Base-by-base conservation (phyloP, 2,888 invertebrate genomes). In the Scaeva pyrastri region DNA sequence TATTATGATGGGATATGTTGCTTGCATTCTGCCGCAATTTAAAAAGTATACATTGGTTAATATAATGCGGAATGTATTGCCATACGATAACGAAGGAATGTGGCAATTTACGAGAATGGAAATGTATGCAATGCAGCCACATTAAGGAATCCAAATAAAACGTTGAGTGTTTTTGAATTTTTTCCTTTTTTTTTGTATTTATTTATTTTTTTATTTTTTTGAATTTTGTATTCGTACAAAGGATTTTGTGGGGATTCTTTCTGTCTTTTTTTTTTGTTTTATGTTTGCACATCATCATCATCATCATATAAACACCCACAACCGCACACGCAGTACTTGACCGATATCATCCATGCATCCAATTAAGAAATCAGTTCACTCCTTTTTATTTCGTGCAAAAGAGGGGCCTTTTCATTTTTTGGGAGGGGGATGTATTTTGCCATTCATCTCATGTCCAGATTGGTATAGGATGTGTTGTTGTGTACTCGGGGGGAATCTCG, bases 11-110 rank as follows among this genome's bases (percentile, higher is more conserved):
- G 75, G 81, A 85, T 85, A 81, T 85, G 81, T 81, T 77, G 85
- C 85, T 77, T 85, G 85, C 85, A 85, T 85, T 85, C 73, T 85
- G 73, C 81, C 76, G 85, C 81, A 85, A 81, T 85, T 85, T 85
- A 85, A 81, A 85, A 72, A 80, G 60, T 73, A 85, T 76, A 73
- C 81, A 85, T 68, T 76, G 85, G 81, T 76, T 81, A 85, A 85
- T 85, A 85, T 76, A 85, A 81, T 81, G 76, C 76, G 72, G 62
- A 81, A 81, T 70, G 56, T 76, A 85, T 85, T 76, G 72, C 39
- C 23, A 76, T 36, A 45, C 56, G 72, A 58, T 50, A 52, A 58
- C 76, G 55, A 68, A 58, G 55, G 72, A 76, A 60, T 68, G 71
- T 71, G 71, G 64, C 73, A 85, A 81, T 85, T 85, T 81, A 85